Base-by-base conservation (phyloP, 2,888 invertebrate species). In the Heteromyza rotundicornis region DNA sequence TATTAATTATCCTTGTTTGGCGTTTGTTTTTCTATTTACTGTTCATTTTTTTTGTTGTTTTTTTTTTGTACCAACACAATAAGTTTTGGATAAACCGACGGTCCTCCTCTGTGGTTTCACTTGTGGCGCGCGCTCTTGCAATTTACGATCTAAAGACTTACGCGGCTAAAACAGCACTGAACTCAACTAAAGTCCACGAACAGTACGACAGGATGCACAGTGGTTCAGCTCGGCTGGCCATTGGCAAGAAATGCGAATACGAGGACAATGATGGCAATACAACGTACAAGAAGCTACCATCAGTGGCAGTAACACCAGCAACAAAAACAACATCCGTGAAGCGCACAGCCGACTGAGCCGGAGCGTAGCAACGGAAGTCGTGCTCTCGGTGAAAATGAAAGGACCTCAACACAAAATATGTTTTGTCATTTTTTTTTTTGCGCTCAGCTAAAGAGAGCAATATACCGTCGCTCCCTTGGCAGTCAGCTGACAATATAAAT, bases 241-340 rank as follows among this genome's bases (percentile, higher is more conserved):
- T 7, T 47, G 57, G 40, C 50, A 54, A 24, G n/a, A n/a, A 20
- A 49, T 56, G 54, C 47, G 58, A 59, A 66, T 69, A 68, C 70
- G 73, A 73, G 69, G 71, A 72, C 71, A 73, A 75, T 74, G 74
- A 75, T 71, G 73, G 69, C 69, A 63, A 66, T 65, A 67, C 66
- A 60, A 67, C 60, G 62, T 71, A 68, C 70, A 72, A 73, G 71
- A 71, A 74, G 58, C 71, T 66, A 76, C 69, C 68, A 77, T 58
- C 23, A 60, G 10, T 60, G 60, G 54, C 57, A 53, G 61, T 60
- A 55, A 50, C 59, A 32, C 24, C 57, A 47, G 17, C 56, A 32
- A 44, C 22, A 27, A 49, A 44, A 52, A 61, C 60, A 57, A 52
- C 53, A 64, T 54, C 53, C 59, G 64, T 10, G 50, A 24, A 27